phyloP scores from a whole-genome alignment of 2,888 invertebrate genomes.

The Eupithecia centaureata region DNA sequence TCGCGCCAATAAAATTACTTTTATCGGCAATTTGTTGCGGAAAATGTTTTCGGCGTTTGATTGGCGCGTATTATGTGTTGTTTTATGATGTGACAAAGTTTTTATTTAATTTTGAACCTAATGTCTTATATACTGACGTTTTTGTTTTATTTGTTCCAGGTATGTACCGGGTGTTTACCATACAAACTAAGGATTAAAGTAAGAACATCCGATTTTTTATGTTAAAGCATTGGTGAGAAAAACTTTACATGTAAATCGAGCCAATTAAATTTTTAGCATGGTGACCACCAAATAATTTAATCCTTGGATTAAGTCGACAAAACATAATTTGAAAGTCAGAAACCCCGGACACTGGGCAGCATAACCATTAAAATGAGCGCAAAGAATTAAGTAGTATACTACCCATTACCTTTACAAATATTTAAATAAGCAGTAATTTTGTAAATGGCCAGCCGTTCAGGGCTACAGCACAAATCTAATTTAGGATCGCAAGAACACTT shows the following conservation, averaged over 20 bases:
- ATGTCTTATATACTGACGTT: neutral
- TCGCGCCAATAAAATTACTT: slow-evolving; percentile 49
- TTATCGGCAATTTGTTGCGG: slow-evolving; percentile 46
- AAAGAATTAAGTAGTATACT: slow-evolving; percentile 15
- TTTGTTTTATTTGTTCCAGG: slow-evolving; percentile 31
- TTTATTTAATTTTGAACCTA: slow-evolving; percentile 18
- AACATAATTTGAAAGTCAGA: neutral
- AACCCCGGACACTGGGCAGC: neutral
- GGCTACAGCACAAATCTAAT: slow-evolving; percentile 55
- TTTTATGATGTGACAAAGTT: slow-evolving; percentile 20
- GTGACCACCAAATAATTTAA: too few species aligned
- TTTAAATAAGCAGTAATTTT: slow-evolving; percentile 47
- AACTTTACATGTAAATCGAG: too few species aligned
- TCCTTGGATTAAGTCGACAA: neutral
- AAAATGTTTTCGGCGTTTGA: slow-evolving; percentile 30
- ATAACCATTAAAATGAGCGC: slow-evolving; percentile 11
- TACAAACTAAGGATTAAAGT: neutral
- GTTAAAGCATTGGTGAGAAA: neutral
- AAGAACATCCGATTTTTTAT: neutral
- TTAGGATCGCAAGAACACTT: slow-evolving; percentile 57
- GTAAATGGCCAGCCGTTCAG: slow-evolving; percentile 49
- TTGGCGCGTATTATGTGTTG: slow-evolving; percentile 25
- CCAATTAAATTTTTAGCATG: too few species aligned
- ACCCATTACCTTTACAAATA: slow-evolving; percentile 23
- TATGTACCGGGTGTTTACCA: slow-evolving; percentile 13